Percentiles rank a stretch among this genome's conserved stretches.
phyloP scores from a whole-genome alignment of 2,797 vertebrate genomes.

The Halcyon badia region DNA sequence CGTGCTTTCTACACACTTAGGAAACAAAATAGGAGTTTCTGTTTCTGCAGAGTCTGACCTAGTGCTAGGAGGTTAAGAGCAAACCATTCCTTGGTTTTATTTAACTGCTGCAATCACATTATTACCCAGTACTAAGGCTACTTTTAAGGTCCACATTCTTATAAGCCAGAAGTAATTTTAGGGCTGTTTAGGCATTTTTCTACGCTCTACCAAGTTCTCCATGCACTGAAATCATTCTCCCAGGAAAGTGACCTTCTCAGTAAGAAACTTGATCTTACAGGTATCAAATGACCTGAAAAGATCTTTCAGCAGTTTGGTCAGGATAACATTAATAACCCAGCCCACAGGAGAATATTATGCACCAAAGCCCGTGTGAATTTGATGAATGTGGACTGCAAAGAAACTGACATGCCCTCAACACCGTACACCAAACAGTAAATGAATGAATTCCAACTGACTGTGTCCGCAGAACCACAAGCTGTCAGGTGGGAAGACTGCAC shows the following conservation, averaged over 20 bases:
- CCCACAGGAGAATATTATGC: not conserved
- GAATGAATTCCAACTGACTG: not conserved
- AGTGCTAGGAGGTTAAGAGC: not conserved
- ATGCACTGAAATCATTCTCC: not conserved
- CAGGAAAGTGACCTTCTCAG: conserved; percentile 13
- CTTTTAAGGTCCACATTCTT: not conserved
- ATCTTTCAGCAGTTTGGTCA: conserved; percentile 39
- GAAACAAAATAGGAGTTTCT: not conserved
- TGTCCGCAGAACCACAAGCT: not conserved
- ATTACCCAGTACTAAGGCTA: not conserved
- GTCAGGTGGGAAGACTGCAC: not conserved
- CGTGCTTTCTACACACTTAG: not conserved
- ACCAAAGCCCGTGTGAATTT: conserved; percentile 13
- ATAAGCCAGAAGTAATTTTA: not conserved
- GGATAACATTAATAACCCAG: conserved; percentile 16
- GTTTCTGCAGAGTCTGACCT: not conserved
- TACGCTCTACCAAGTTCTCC: not conserved
- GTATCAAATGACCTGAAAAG: conserved; percentile 8
- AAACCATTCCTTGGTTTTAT: not conserved
- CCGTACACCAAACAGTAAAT: not conserved
- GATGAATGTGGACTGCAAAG: conserved; percentile 3
- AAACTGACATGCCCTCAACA: not conserved
- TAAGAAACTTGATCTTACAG: conserved; percentile 28
- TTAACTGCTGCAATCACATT: not conserved
- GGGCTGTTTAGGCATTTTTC: not conserved